Evolutionary conservation across 2,888 invertebrate genomes (phyloP), one percentile per base, ranked within the genome.

Genomic region (Torymus tubicola): DNA sequence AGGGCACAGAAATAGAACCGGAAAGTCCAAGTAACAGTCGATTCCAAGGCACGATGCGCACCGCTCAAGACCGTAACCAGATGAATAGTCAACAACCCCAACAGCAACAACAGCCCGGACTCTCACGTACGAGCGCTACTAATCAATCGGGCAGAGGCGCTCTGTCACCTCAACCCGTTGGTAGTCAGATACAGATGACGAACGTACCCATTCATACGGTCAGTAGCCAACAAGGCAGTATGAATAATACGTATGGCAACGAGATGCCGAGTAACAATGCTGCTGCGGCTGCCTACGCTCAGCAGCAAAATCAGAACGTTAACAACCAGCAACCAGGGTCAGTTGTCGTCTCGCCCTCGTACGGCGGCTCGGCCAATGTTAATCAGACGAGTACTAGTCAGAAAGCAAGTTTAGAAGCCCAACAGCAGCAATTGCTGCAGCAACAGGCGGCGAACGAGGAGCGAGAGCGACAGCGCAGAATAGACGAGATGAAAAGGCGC

Each of bases 401-500:
- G 55, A 90, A 82, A 55, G 74, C 82, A 11, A 80, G 58, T 13
- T 61, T 80, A 18, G 80, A 73, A 12, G 73, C 42, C 42, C 42
- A 42, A 8, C 42, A 42, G 81, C 83, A 50, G 82, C 70, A 24
- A 70, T 81, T 14, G 80, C 86, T 24, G 88, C 88, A 52, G 82
- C 42, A 42, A 8, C 42, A 42, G 8, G 42, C 42, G 42, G 42
- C 84, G 8, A 89, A 87, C 63, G 92, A 92, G 77, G 91, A 92
- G 14, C 88, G 90, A 72, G 93, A 92, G 84, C 88, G 91, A 83
- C 90, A 91, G 61, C 90, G 92, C 67, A 92, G 93, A 84, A 91
- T 93, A 50, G 93, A 93, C 65, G 93, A 93, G 73, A 90, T 93
- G 71, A 92, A 93, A 78, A 90, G 92, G 71, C 93, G 92, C 60